These are phyloP conservation scores for Sapajus apella DNA, from an alignment of 2,113 vertebrate genomes.

Conservation along the genomic window DNA sequence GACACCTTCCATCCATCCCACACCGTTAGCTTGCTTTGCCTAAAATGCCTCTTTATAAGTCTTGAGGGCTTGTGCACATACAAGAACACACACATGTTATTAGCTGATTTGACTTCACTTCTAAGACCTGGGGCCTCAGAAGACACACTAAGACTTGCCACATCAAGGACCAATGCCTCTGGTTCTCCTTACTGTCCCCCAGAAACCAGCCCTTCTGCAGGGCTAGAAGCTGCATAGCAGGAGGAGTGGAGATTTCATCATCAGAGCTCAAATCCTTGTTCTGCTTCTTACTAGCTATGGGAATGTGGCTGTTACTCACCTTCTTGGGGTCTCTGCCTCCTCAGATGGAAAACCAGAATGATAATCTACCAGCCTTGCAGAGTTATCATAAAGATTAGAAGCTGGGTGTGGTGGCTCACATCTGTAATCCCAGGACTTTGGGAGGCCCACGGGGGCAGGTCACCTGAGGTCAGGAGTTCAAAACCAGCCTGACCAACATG, in stretches of 20 bases:
- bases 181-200: not conserved
- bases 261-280: not conserved
- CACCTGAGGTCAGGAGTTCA: too few relatives aligned
- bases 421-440: too few relatives aligned
- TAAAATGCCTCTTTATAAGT: not conserved
- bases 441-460: too few relatives aligned
- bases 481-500: too few relatives aligned
- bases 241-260: not conserved
- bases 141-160: not conserved
- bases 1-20: not conserved
- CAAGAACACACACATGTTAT: not conserved
- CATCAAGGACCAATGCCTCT: not conserved
- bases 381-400: not conserved
- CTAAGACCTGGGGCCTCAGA: not conserved
- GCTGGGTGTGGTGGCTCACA: too few relatives aligned
- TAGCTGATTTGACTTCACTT: not conserved
- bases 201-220: not conserved
- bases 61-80: fast-evolving
- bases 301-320: not conserved
- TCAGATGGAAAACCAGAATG: not conserved
- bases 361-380: not conserved
- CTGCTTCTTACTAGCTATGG: not conserved
- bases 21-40: not conserved
- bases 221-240: fast-evolving
- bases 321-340: not conserved